These are phyloP conservation scores for Xestia c-nigrum DNA, from an alignment of 2,888 invertebrate species.

Conservation along the genomic window DNA sequence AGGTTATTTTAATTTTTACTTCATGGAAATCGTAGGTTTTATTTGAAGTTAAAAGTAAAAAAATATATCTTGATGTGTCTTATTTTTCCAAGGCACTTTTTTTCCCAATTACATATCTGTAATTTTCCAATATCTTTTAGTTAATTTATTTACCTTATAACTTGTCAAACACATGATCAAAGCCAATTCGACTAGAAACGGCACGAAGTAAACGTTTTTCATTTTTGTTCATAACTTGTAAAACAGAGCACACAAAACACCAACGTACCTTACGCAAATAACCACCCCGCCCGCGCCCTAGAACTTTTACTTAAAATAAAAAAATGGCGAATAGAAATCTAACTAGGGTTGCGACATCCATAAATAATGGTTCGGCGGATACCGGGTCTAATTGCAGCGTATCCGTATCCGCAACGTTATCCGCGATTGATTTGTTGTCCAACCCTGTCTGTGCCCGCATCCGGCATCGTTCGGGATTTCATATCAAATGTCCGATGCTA, in stretches of 20 bases:
- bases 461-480: constrained; percentile 51
- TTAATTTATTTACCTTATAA: neutral
- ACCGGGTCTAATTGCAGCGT: constrained; percentile 53
- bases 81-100: neutral
- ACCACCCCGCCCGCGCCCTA: neutral
- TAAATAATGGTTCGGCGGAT: constrained; percentile 48
- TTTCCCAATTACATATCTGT: neutral
- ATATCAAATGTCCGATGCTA: constrained; percentile 57
- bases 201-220: neutral
- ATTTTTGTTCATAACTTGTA: neutral
- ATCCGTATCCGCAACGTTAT: constrained; percentile 55
- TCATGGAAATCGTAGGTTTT: neutral
- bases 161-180: neutral
- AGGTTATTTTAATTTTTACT: neutral
- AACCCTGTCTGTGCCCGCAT: constrained; percentile 40
- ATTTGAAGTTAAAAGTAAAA: neutral
- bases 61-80: neutral
- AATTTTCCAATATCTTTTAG: neutral
- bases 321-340: neutral
- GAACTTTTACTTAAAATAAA: neutral
- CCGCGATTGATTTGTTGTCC: constrained; percentile 64
- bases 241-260: neutral
- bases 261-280: neutral
- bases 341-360: constrained; percentile 33
- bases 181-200: neutral